phyloP scores from a whole-genome alignment of 2,888 invertebrate species.

The Eristalis tenax region DNA sequence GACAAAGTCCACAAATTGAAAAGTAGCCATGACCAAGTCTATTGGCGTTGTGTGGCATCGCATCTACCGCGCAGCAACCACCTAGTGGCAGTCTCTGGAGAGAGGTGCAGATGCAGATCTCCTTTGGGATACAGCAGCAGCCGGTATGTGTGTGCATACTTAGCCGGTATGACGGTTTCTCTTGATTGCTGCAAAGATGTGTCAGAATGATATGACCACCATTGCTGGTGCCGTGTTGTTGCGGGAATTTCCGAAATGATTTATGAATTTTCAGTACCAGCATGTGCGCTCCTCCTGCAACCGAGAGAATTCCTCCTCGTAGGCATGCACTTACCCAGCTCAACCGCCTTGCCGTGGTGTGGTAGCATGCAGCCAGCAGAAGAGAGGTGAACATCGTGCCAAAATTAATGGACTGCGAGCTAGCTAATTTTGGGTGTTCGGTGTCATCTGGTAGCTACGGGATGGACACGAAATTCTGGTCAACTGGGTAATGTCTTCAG shows the following conservation, averaged over 20 bases:
- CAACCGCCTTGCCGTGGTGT: constrained; percentile 1
- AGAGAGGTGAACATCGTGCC: constrained; percentile 58
- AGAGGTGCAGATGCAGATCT: constrained; percentile 52
- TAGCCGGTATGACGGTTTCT: constrained; percentile 60
- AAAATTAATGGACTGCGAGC: constrained; percentile 50
- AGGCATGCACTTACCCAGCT: constrained; percentile 37
- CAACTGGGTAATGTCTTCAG: constrained; percentile 41
- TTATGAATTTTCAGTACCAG: constrained; percentile 62
- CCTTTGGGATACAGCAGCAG: constrained; percentile 35
- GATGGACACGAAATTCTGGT: constrained; percentile 34
- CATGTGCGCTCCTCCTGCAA: constrained; percentile 38
- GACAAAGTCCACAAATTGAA: constrained; percentile 54
- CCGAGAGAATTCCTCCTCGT: constrained; percentile 25
- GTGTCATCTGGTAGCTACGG: constrained; percentile 37
- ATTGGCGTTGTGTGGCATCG: constrained; percentile 25
- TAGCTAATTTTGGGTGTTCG: constrained; percentile 55
- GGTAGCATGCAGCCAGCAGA: constrained; percentile 48
- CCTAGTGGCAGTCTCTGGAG: constrained; percentile 8
- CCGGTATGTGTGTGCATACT: constrained; percentile 2
- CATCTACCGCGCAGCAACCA: constrained; percentile 22
- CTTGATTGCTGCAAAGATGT: constrained; percentile 67
- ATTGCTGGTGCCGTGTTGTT: constrained; percentile 47
- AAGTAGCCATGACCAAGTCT: constrained; percentile 48
- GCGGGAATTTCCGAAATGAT: constrained; percentile 63
- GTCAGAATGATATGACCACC: constrained; percentile 66